Base-by-base conservation (phyloP, 1,140 invertebrate genomes). In the Drosophila guanche region DNA sequence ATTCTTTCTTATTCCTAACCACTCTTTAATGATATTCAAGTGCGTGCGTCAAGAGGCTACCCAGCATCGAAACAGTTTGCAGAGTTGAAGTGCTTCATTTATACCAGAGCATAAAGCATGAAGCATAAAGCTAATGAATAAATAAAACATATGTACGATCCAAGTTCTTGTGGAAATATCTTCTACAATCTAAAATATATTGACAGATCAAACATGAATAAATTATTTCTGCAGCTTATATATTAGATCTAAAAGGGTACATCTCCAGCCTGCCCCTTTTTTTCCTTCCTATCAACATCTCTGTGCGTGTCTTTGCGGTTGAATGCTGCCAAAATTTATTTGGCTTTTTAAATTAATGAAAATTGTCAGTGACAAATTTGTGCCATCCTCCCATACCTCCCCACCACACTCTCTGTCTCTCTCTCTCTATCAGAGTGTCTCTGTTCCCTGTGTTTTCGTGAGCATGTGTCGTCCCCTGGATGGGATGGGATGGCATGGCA, bases 361-460 rank as follows among this genome's bases (percentile, higher is more conserved):
- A 88, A 88, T 88, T 88, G 83, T 76, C 83, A 83, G 62, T 76
- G 84, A 83, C 83, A 88, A 86, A 81, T 86, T 80, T 56, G 45
- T 48, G 50, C 37, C 16, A 20, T 10, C 33, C 33, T 7, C 2
- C 33, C 33, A 1, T 33, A 3, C 29, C 29, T 33, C 3, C 3
- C 7, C 1, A 0, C 0, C 16, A 20, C 16, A 20, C 33, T 37
- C 8, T 3, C 33, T 12, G 1, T 4, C 33, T 10, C 33, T 12
- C 10, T 12, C 8, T 3, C 29, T 8, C 7, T 29, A 1, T 29
- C 6, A 20, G 16, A 20, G 16, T 7, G 6, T 7, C 29, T 10
- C 29, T 4, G 1, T 12, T 12, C 3, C 4, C 33, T 52, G 12
- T 57, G 43, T 46, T 14, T 27, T 48, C 29, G 43, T 14, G 6